Conservation (phyloP, 2,797 vertebrate genomes). For the Loris lydekkerianus region DNA sequence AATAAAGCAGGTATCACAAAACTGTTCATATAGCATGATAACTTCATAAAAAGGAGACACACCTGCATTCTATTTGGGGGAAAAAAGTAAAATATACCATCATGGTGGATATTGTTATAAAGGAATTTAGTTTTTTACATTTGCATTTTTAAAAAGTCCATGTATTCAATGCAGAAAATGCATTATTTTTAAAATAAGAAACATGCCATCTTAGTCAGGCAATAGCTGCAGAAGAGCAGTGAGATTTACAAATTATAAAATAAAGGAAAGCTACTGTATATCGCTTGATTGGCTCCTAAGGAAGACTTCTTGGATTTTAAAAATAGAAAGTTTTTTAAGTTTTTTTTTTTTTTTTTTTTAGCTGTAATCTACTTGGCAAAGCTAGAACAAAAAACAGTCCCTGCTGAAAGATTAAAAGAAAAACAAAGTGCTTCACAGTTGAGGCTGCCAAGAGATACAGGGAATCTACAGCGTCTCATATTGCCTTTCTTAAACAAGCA, state of each 20-base stretch:
- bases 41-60: not conserved
- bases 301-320: not conserved
- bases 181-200: constrained; percentile 19
- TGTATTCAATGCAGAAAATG: not conserved
- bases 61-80: not conserved
- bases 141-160: not conserved
- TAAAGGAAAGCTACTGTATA: not conserved
- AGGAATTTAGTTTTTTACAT: not conserved
- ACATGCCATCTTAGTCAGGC: not conserved
- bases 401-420: not conserved
- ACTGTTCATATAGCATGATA: not conserved
- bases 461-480: fast-evolving
- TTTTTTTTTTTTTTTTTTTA: not conserved
- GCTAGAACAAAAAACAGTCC: not conserved
- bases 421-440: not conserved
- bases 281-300: not conserved
- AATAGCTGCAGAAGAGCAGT: not conserved
- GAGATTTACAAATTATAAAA: not conserved
- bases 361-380: not conserved
- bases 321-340: not conserved
- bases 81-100: not conserved
- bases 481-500: not conserved
- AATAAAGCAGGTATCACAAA: not conserved
- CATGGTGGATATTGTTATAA: not conserved
- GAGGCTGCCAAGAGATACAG: not conserved